Evolutionary conservation across 2,113 vertebrate species (phyloP), one percentile per base, ranked within the genome.

Genomic region (Ictalurus furcatus): DNA sequence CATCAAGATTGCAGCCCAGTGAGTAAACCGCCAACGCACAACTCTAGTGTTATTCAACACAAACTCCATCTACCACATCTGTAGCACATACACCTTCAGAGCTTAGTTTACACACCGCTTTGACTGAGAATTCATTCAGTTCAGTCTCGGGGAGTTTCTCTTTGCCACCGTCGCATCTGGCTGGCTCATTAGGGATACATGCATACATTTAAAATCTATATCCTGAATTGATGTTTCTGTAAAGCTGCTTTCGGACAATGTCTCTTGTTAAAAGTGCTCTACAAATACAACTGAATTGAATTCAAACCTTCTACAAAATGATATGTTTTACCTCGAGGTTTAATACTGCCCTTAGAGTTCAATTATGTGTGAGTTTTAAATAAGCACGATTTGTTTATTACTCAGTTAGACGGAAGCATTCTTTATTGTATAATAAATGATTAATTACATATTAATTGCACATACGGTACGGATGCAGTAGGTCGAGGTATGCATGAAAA

Each of bases 1-100:
- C 96, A 98, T 99, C 96, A 99, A 99, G 95, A 97, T 98, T 19
- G 97, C 98, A 13, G 96, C 98, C n/a, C 98, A 99, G 98, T 99
- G 92, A 97, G 98, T 97, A 52, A 40, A 73, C 34, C 13, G 9
- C 17, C 17, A 80, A 16, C 17, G 1, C 1, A 23, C 30, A 37
- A 2, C 54, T 81, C 17, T 56, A 56, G 0, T 19, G 13, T 44
- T 44, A 44, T 74, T 74, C 34, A 74, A 11, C 1, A 5, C 30
- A 30, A 69, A 19, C 30, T 7, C 30, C 8, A 3, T 73, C 73
- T 76, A 25, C 9, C 9, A 28, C 21, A 44, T 13, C 17, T 74
- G 37, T 21, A 76, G 4, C 11, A 28, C 48, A 52, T 28, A 78
- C 28, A 78, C 74, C 76, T 79, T 48, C 7, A 14, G 28, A 19